Percentiles rank a stretch among this genome's conserved stretches.
Conservation (phyloP, 2,888 invertebrate species). For the Leptopilina drosophilae region DNA sequence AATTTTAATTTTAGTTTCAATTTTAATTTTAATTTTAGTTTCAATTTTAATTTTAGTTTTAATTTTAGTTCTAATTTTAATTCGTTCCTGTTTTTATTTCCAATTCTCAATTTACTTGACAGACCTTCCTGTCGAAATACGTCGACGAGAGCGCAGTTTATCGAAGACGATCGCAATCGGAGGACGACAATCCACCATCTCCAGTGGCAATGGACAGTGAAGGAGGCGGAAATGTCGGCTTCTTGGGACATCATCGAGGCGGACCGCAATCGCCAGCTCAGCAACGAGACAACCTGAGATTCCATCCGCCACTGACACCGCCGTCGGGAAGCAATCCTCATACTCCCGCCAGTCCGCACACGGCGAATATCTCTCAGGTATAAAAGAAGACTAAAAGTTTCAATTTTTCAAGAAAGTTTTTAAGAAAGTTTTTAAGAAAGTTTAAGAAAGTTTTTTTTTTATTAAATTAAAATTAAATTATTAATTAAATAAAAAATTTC, state of each 20-base stretch:
- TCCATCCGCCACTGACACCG: constrained; percentile 92
- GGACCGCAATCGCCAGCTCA: constrained; percentile 83
- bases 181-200: constrained; percentile 97
- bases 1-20: constrained; percentile 22
- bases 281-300: constrained; percentile 84
- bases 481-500: too few species aligned
- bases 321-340: constrained; percentile 89
- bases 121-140: constrained; percentile 94
- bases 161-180: constrained; percentile 89
- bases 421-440: too few species aligned
- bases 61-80: constrained; percentile 52
- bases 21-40: too few species aligned
- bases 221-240: constrained; percentile 67
- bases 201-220: constrained; percentile 90
- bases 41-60: constrained; percentile 19
- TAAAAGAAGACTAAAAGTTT: too few species aligned
- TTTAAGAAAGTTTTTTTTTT: too few species aligned
- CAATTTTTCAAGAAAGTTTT: too few species aligned
- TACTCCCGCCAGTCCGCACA: constrained; percentile 90
- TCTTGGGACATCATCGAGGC: constrained; percentile 80
- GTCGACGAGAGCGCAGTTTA: constrained; percentile 93
- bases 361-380: constrained; percentile 78
- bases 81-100: too few species aligned
- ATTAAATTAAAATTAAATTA: too few species aligned
- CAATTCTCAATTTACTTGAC: constrained; percentile 25